phyloP scores from a whole-genome alignment of 2,888 invertebrate species.

The Brachyopa scutellaris region DNA sequence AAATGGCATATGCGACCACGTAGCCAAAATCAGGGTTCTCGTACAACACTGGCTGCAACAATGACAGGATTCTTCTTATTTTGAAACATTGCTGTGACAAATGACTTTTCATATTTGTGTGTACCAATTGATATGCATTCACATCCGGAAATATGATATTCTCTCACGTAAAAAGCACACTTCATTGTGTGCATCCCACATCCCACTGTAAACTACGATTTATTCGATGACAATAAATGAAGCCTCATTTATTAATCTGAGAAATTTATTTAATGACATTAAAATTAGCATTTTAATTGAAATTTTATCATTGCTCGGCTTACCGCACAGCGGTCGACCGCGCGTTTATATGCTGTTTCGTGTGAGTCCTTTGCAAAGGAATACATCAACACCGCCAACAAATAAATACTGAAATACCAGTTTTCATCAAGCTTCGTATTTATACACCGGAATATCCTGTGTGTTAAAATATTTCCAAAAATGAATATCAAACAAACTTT shows the following conservation, averaged over 20 bases:
- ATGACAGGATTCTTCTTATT: too few species aligned
- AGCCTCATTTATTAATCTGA: slow-evolving; percentile 36
- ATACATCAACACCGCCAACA: background rate
- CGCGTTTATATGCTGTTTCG: slow-evolving; percentile 7
- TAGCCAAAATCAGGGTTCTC: too few species aligned
- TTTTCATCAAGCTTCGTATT: slow-evolving; percentile 3
- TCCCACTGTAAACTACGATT: background rate
- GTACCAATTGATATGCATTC: too few species aligned
- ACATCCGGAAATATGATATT: background rate
- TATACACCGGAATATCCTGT: slow-evolving; percentile 6
- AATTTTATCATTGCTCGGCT: slow-evolving; percentile 74
- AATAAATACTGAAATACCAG: slow-evolving; percentile 46
- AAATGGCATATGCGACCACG: too few species aligned
- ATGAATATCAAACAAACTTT: slow-evolving; percentile 38
- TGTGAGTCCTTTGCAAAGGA: background rate
- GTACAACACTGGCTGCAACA: too few species aligned
- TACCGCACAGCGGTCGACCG: slow-evolving; percentile 33
- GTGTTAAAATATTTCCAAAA: slow-evolving; percentile 21
- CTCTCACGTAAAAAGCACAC: too few species aligned
- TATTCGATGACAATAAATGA: slow-evolving; percentile 14
- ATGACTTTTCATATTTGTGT: background rate
- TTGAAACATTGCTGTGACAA: too few species aligned
- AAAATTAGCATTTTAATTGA: slow-evolving; percentile 77
- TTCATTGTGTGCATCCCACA: too few species aligned
- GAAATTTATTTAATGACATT: slow-evolving; percentile 56